Evolutionary conservation across 2,888 invertebrate genomes (phyloP).

Genomic region (Leucophenga montana): DNA sequence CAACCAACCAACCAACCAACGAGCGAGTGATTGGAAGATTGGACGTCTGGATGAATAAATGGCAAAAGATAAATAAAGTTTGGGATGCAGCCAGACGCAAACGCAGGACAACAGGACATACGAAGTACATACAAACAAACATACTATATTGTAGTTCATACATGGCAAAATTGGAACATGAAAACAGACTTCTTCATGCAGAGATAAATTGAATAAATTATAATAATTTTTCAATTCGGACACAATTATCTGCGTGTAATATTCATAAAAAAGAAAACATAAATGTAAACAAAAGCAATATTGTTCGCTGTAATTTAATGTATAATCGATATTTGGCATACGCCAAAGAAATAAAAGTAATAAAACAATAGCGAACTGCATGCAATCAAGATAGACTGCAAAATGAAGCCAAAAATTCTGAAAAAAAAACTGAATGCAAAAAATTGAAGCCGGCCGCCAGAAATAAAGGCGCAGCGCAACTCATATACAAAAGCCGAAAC

Average conservation of each 20-base stretch:
- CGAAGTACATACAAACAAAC: too few species aligned
- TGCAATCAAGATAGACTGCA: too few species aligned
- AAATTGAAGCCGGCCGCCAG: not conserved
- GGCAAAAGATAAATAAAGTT: conserved; percentile 9
- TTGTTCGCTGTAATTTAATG: not conserved
- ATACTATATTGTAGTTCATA: too few species aligned
- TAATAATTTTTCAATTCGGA: too few species aligned
- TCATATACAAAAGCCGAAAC: conserved; percentile 5
- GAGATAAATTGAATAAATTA: too few species aligned
- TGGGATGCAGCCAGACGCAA: not conserved
- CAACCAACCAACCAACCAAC: conserved; percentile 8
- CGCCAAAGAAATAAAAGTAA: not conserved
- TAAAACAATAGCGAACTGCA: too few species aligned
- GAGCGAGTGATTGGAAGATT: not conserved
- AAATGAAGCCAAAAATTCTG: too few species aligned
- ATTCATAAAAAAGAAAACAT: not conserved
- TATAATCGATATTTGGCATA: conserved; percentile 2
- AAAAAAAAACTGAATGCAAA: not conserved
- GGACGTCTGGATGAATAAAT: not conserved
- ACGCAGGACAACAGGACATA: not conserved
- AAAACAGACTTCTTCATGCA: too few species aligned
- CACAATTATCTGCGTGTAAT: too few species aligned
- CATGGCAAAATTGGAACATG: too few species aligned
- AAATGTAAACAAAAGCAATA: not conserved
- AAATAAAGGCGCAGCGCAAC: not conserved